phyloP scores from a whole-genome alignment of 2,113 vertebrate species.

The pig (Sus scrofa) region DNA sequence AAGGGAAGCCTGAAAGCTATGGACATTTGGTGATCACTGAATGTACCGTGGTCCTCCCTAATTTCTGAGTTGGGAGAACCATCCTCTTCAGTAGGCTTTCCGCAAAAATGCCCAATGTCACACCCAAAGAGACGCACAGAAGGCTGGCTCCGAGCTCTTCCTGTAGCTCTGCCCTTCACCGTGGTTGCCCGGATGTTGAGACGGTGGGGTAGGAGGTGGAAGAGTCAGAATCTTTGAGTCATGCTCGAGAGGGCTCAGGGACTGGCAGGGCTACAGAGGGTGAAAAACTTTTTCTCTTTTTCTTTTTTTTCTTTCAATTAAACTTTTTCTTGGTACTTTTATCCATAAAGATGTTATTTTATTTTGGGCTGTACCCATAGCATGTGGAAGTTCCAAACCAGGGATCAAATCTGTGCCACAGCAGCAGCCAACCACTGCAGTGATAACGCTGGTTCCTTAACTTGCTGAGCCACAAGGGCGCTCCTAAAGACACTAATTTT shows the following conservation, averaged over 20 bases:
- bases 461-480: too few relatives aligned
- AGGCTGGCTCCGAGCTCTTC: fast-evolving
- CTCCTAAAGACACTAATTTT: not conserved
- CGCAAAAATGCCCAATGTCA: not conserved
- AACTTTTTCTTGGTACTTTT: not conserved
- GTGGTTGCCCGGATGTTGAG: fast-evolving
- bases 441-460: too few relatives aligned
- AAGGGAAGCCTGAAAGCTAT: too few relatives aligned
- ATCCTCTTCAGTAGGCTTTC: not conserved
- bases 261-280: fast-evolving
- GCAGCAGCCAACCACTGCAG: too few relatives aligned
- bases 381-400: too few relatives aligned
- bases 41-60: not conserved
- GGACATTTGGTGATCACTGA: too few relatives aligned
- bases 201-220: fast-evolving
- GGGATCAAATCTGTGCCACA: too few relatives aligned
- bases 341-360: not conserved
- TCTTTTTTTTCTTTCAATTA: not conserved
- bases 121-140: not conserved
- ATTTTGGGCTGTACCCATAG: not conserved
- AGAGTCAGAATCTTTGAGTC: not conserved
- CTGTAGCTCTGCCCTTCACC: fast-evolving
- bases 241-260: not conserved
- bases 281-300: not conserved
- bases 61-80: not conserved